Evolutionary conservation across 2,113 vertebrate genomes (phyloP).

Genomic region (Triplophysa tibetana): DNA sequence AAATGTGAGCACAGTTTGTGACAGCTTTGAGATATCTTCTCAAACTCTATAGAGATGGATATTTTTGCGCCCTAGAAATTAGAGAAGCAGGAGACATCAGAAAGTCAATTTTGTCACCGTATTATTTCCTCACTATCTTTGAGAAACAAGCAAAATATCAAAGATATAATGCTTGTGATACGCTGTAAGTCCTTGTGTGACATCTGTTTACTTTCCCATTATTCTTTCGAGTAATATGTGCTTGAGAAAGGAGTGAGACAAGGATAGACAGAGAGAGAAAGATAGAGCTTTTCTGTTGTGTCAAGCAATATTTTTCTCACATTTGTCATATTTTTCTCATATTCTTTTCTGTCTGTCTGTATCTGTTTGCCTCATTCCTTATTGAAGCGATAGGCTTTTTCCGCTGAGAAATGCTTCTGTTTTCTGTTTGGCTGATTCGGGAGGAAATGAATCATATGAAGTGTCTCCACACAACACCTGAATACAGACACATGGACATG

Average conservation of each 20-base stretch:
- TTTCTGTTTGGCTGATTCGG: slow-evolving; percentile 2
- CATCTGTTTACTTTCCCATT: too few relatives aligned
- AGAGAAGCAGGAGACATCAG: too few relatives aligned
- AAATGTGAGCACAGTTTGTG: too few relatives aligned
- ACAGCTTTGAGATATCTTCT: too few relatives aligned
- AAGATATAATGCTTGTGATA: too few relatives aligned
- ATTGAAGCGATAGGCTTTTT: slow-evolving; percentile 26
- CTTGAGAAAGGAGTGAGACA: neutral
- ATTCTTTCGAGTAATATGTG: too few relatives aligned
- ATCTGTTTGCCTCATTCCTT: slow-evolving; percentile 17
- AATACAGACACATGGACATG: neutral
- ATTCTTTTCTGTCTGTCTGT: slow-evolving; percentile 9
- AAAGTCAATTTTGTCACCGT: too few relatives aligned
- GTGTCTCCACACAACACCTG: slow-evolving; percentile 11
- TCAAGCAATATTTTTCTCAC: slow-evolving; percentile 25
- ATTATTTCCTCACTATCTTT: too few relatives aligned
- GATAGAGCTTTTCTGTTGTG: slow-evolving; percentile 22
- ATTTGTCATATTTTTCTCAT: neutral
- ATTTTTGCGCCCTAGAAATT: too few relatives aligned
- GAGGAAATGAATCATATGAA: slow-evolving; percentile 5
- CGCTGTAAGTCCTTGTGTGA: too few relatives aligned
- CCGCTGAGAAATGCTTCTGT: slow-evolving; percentile 8
- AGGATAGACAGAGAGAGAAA: neutral
- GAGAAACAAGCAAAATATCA: too few relatives aligned
- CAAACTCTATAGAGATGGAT: too few relatives aligned